Conservation (phyloP, 2,113 vertebrate genomes). For the Todiramphus saurophagus region DNA sequence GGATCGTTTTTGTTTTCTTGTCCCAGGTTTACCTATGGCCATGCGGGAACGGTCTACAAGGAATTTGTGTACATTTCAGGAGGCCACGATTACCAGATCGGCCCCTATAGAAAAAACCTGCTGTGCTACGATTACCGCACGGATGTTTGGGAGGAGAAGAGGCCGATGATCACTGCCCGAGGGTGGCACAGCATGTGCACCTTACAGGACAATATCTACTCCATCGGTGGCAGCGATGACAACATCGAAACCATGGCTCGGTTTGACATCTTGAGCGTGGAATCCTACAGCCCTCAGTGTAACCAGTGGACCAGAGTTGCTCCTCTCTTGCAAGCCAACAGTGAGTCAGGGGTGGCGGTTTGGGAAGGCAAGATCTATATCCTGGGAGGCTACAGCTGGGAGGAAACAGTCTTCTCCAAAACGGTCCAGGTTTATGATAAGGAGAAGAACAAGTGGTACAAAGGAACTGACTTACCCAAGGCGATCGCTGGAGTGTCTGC, state of each 20-base stretch:
- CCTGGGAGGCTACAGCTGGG: conserved; percentile 96
- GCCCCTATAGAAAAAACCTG: conserved; percentile 89
- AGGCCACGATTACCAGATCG: conserved; percentile 93
- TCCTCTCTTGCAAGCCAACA: conserved; percentile 87
- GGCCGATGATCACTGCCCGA: conserved; percentile 85
- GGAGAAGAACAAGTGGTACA: conserved; percentile 82
- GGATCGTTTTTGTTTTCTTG: not conserved
- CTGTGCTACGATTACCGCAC: conserved; percentile 86
- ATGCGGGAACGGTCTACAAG: conserved; percentile 87
- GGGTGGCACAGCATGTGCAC: conserved; percentile 98
- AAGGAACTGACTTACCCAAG: conserved; percentile 87
- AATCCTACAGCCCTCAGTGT: conserved; percentile 85
- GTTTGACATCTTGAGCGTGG: conserved; percentile 90
- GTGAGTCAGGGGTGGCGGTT: conserved; percentile 88
- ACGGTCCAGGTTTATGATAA: conserved; percentile 87
- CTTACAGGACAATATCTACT: conserved; percentile 85
- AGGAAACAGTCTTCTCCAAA: conserved; percentile 88
- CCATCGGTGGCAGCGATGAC: conserved; percentile 91
- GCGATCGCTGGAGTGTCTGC: conserved; percentile 89
- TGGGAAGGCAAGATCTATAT: conserved; percentile 88
- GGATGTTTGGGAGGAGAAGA: conserved; percentile 84
- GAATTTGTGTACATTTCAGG: conserved; percentile 92
- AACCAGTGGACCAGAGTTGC: conserved; percentile 90
- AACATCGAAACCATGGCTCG: conserved; percentile 88
- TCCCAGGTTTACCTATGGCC: conserved; percentile 89